phyloP scores from a whole-genome alignment of 2,113 vertebrate genomes.

The Atractosteus spatula region DNA sequence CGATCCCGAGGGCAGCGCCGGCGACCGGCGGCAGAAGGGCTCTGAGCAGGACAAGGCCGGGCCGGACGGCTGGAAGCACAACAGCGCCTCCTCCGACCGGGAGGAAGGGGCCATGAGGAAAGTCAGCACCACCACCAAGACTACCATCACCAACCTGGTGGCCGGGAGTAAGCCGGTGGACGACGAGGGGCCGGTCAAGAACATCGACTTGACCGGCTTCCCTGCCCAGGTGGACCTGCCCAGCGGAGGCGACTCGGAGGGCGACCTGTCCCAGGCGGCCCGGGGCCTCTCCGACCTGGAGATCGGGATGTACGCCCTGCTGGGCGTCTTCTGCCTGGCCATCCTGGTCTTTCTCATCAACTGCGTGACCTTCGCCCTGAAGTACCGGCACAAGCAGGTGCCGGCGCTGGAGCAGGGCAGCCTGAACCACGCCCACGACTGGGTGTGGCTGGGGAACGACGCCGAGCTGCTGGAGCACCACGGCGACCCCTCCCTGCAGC shows the following conservation, averaged over 20 bases:
- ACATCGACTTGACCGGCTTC: slow-evolving; percentile 69
- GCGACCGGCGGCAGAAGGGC: slow-evolving; percentile 65
- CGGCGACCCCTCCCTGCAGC: slow-evolving; percentile 68
- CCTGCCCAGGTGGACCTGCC: slow-evolving; percentile 77
- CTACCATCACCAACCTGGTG: slow-evolving; percentile 57
- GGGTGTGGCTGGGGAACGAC: slow-evolving; percentile 94
- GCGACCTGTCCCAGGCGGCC: slow-evolving; percentile 75
- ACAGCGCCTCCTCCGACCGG: slow-evolving; percentile 46
- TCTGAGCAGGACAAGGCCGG: slow-evolving; percentile 65
- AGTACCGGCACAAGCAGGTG: slow-evolving; percentile 92
- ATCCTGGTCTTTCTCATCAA: slow-evolving; percentile 96
- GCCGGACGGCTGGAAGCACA: slow-evolving; percentile 69
- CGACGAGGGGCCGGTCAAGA: slow-evolving; percentile 57
- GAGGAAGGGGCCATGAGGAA: slow-evolving; percentile 75
- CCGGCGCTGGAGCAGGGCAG: slow-evolving; percentile 84
- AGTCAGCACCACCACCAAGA: slow-evolving; percentile 72
- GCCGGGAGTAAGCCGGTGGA: slow-evolving; percentile 53
- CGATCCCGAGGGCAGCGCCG: slow-evolving; percentile 67
- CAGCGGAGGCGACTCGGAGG: slow-evolving; percentile 55
- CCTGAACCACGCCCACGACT: slow-evolving; percentile 94
- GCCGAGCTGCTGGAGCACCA: slow-evolving; percentile 84
- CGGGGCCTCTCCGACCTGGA: slow-evolving; percentile 88
- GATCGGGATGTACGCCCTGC: slow-evolving; percentile 94
- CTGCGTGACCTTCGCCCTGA: slow-evolving; percentile 94
- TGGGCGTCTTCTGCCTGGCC: slow-evolving; percentile 93